These are phyloP conservation scores for Etia nguti DNA, from an alignment of 2,113 vertebrate species.

Conservation along the genomic window DNA sequence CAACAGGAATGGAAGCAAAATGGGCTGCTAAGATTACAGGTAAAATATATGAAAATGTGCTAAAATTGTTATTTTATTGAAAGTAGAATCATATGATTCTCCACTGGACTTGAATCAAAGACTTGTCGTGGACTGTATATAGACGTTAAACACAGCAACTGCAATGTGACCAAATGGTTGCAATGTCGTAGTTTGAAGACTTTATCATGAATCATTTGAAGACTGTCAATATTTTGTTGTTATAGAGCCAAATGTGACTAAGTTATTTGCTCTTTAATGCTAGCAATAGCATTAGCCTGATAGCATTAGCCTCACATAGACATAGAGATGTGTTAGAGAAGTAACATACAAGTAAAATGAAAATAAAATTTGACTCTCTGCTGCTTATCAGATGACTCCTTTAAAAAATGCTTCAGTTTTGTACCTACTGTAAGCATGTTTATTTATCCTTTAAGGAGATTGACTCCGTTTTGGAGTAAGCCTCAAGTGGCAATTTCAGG, in stretches of 20 bases:
- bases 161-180: background rate
- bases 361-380: background rate
- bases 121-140: background rate
- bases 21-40: background rate
- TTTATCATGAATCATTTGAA: background rate
- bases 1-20: background rate
- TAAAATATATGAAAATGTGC: background rate
- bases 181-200: background rate
- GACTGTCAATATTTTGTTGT: background rate
- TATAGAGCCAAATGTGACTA: background rate
- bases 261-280: background rate
- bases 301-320: background rate
- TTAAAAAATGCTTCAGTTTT: background rate
- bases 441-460: background rate
- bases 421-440: background rate
- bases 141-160: background rate
- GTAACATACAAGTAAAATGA: background rate
- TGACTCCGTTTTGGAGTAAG: background rate
- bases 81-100: background rate
- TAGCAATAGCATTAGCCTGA: background rate
- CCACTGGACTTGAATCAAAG: background rate
- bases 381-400: background rate
- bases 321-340: background rate
- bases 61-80: background rate
- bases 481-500: background rate